A percentile compares a stretch with the other conserved stretches of the same genome.
phyloP scores from a whole-genome alignment of 2,797 vertebrate genomes.

The Aythya fuligula region DNA sequence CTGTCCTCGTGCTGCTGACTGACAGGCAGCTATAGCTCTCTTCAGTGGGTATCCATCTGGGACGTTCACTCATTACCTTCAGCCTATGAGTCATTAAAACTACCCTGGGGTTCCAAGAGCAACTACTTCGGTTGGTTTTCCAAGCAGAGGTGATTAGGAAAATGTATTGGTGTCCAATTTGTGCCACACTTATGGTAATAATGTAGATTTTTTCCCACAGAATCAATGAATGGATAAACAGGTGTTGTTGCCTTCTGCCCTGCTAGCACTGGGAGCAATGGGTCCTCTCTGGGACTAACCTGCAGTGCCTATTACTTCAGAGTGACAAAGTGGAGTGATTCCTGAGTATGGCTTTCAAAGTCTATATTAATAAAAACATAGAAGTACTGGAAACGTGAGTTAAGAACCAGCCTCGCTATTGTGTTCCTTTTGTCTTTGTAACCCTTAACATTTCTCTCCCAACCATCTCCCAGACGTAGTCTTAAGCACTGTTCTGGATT shows the following conservation, averaged over 20 bases:
- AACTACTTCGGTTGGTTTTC: background rate
- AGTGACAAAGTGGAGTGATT: background rate
- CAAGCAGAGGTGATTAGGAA: background rate
- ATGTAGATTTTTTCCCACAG: background rate
- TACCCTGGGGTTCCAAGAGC: background rate
- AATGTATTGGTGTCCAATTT: background rate
- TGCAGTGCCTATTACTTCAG: background rate
- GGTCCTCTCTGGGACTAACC: background rate
- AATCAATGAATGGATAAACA: background rate
- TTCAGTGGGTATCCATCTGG: background rate
- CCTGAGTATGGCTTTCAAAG: background rate
- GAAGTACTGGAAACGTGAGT: background rate
- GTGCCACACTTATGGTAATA: background rate
- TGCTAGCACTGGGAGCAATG: background rate
- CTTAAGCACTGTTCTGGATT: background rate
- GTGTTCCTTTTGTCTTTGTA: background rate
- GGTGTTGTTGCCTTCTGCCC: background rate
- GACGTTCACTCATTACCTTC: background rate
- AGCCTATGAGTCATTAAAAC: background rate
- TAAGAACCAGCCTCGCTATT: background rate
- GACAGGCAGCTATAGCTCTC: background rate
- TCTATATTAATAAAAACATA: background rate
- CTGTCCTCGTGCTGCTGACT: background rate
- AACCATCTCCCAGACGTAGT: background rate
- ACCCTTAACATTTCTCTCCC: background rate